A percentile compares a stretch with the other conserved stretches of the same genome.
Conservation (phyloP, 2,888 invertebrate species). For the Phanerotoma sp. region DNA sequence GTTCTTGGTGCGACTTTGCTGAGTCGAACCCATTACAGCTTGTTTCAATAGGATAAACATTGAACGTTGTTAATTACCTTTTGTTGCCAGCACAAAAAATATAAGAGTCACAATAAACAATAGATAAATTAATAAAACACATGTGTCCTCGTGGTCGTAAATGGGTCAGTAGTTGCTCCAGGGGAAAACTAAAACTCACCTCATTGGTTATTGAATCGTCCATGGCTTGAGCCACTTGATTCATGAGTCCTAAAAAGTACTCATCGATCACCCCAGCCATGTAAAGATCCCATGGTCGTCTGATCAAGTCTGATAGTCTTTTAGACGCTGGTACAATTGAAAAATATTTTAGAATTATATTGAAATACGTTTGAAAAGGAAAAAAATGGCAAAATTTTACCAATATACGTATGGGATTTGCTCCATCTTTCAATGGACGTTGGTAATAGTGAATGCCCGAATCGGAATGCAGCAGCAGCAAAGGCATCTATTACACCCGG, state of each 20-base stretch:
- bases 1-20: too few relatives aligned
- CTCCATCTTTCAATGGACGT: conserved; percentile 93
- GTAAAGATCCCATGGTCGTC: conserved; percentile 87
- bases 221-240: conserved; percentile 93
- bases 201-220: conserved; percentile 86
- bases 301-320: conserved; percentile 82
- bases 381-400: too few relatives aligned
- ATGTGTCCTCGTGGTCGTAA: too few relatives aligned
- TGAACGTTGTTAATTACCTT: too few relatives aligned
- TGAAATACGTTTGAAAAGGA: too few relatives aligned
- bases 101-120: neutral
- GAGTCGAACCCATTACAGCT: too few relatives aligned
- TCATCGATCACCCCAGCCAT: conserved; percentile 88
- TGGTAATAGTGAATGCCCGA: conserved; percentile 87
- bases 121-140: neutral
- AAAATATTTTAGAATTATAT: too few relatives aligned
- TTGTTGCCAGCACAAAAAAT: too few relatives aligned
- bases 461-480: conserved; percentile 89
- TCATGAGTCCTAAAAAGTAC: conserved; percentile 90
- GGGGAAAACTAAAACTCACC: conserved; percentile 47
- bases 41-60: too few relatives aligned
- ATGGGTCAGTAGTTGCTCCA: too few relatives aligned
- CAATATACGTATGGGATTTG: conserved; percentile 91
- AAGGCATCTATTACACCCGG: conserved; percentile 88
- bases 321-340: conserved; percentile 74